Base-by-base conservation (phyloP, 2,888 invertebrate species). In the Apamea sordens region DNA sequence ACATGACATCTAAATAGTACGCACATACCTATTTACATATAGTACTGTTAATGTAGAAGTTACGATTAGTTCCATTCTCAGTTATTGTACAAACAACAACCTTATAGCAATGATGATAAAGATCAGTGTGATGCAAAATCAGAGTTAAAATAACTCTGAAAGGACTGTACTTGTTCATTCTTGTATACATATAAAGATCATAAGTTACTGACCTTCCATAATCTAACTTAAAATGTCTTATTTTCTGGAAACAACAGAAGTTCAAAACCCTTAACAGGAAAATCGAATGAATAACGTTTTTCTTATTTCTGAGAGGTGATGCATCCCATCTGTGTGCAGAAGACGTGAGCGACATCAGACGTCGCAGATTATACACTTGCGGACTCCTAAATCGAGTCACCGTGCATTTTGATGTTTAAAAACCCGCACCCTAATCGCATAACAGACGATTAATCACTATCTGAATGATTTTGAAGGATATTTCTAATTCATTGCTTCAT, bases 261-360 rank as follows among this genome's bases (percentile, higher is more conserved):
- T 74, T 69, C 80, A 77, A 80, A 47, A 70, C 28, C 78, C 75
- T 85, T 59, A 59, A 78, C 76, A 76, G 64, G 61, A 56, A 72
- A 86, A 80, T 50, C 61, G 77, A 76, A 70, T 80, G 56, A 53
- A 75, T 75, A 64, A 68, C 56, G 63, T 28, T 78, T 64, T 50
- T 78, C 28, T 73, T 80, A 73, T 73, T 79, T 79, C 41, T 59
- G 41, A 70, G 61, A 72, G 82, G 64, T 72, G 76, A 78, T 80
- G 78, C 77, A 77, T 83, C 79, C 68, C 56, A 65, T 74, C 56
- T 61, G 59, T 61, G 61, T 53, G 28, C 69, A 63, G 15, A 75
- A 7, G 75, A 85, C 79, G 80, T 86, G 85, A 87, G 76, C 77
- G 83, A 87, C 87, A 84, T 80, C 84, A 85, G 73, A 68, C 78